Evolutionary conservation across 2,888 invertebrate species (phyloP), one percentile per base, ranked within the genome.

Genomic region (Hydropsyche betteni): DNA sequence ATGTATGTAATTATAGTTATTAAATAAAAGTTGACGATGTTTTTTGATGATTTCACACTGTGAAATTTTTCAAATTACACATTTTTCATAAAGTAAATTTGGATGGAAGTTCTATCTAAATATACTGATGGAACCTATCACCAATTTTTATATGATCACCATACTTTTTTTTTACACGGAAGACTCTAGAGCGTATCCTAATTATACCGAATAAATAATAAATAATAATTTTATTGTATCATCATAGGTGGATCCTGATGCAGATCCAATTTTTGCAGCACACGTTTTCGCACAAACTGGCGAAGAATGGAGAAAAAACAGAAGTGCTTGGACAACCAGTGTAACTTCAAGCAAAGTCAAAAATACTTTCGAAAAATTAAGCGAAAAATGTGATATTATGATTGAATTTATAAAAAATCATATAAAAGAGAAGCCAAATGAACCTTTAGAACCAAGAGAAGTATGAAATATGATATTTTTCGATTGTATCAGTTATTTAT

Each of bases 291-390:
- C 16, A 14, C 72, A 72, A 72, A 38, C 61, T 4, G 72, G 72
- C 33, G 72, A 72, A 38, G 61, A 58, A 72, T 72, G 72, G 72
- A 72, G 58, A 12, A 72, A 58, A 36, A 72, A 72, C 12, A 72
- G 72, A 72, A 72, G 72, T 38, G 58, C 55, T 14, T 72, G 72
- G 72, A 36, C 55, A 0, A 36, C 69, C 7, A 75, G 73, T 34
- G 50, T 78, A 8, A 78, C 78, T 0, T 14, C 53, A 14, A 76
- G 72, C 36, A 76, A 76, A 64, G 16, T 78, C 6, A 78, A 78
- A 55, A 53, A 44, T 36, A 73, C 76, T 74, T 75, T 72, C 50
- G 74, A 51, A 38, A 53, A 68, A 12, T 70, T 75, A 8, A 61
- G 55, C 36, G 44, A 69, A 16, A 76, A 75, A 64, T 74, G 75